Evolutionary conservation across 2,797 vertebrate species (phyloP), one percentile per base, ranked within the genome.

Genomic region (Xiphorhynchus erythropygius): DNA sequence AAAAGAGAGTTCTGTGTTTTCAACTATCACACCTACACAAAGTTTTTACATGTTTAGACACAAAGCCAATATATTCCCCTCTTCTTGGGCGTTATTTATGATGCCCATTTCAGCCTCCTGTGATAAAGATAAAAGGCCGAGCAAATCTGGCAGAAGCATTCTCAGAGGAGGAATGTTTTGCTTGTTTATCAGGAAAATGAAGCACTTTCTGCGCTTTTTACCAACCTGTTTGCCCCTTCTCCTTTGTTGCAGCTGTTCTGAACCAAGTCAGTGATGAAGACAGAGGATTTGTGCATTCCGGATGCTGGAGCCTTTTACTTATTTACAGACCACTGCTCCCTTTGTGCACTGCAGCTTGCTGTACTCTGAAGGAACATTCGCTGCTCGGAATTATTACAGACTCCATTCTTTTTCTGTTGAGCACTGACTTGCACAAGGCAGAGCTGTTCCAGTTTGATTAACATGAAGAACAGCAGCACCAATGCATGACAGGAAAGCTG

Each of bases 311-410:
- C 9, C 47, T 78, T 76, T 65, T 22, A n/a, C 53, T 93, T 90
- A 83, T 59, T 89, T 87, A 93, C 76, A 89, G 84, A 63, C 60
- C 56, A 32, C 74, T 73, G 74, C 63, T 94, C 84, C 88, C 77
- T 94, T 92, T 89, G 68, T 84, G 84, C 64, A 86, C 11, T n/a
- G 73, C 86, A 94, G 73, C n/a, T 49, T 57, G 55, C 0, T 0
- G 39, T 44, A 55, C 56, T 39, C 88, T 56, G 75, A 74, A 67
- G 60, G 67, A 57, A 76, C 12, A 65, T 28, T 59, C 39, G 49
- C 49, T 52, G 52, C 39, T 41, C 32, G 53, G 52, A 87, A 78
- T 37, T 4, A 90, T 35, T 65, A n/a, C 32, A 75, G 46, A 46
- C 37, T 80, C 56, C 53, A 21, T 37, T 22, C 23, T 57, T 78